Conservation (phyloP, 2,113 vertebrate species). For the Nannobrachium achirus region DNA sequence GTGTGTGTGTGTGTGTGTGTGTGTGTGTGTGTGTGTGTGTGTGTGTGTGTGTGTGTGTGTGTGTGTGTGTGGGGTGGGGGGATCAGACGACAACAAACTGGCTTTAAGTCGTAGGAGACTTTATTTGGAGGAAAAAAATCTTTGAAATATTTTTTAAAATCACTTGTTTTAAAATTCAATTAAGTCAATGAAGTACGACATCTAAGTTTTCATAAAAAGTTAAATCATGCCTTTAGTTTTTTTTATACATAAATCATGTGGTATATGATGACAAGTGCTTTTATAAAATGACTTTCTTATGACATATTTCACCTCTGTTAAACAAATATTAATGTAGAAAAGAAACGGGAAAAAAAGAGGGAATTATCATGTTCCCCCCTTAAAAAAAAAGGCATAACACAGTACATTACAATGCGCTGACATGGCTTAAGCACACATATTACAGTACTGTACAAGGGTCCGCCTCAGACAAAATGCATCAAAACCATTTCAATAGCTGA, state of each 20-base stretch:
- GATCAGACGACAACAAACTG: constrained; percentile 2
- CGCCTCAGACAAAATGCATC: constrained; percentile 72
- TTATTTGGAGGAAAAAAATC: constrained; percentile 76
- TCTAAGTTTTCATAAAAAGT: constrained; percentile 75
- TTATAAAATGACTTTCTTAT: constrained; percentile 70
- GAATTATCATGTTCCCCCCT: constrained; percentile 53
- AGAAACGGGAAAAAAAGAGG: constrained; percentile 32
- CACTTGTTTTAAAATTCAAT: constrained; percentile 74
- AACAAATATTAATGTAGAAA: constrained; percentile 72
- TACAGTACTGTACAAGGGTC: constrained; percentile 80
- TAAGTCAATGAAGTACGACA: constrained; percentile 73
- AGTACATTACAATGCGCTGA: constrained; percentile 73
- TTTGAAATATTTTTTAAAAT: constrained; percentile 67
- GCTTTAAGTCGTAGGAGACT: constrained; percentile 64
- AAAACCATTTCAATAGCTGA: constrained; percentile 61
- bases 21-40: no score
- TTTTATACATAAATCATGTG: constrained; percentile 75
- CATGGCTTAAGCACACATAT: constrained; percentile 77
- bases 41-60: no score
- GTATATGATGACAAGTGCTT: constrained; percentile 62
- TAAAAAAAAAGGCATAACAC: constrained; percentile 64
- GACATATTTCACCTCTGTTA: constrained; percentile 67
- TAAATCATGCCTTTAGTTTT: constrained; percentile 78
- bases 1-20: no score
- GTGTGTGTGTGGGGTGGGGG: no score